Evolutionary conservation across 2,113 vertebrate species (phyloP).

Genomic region (Anolis carolinensis): DNA sequence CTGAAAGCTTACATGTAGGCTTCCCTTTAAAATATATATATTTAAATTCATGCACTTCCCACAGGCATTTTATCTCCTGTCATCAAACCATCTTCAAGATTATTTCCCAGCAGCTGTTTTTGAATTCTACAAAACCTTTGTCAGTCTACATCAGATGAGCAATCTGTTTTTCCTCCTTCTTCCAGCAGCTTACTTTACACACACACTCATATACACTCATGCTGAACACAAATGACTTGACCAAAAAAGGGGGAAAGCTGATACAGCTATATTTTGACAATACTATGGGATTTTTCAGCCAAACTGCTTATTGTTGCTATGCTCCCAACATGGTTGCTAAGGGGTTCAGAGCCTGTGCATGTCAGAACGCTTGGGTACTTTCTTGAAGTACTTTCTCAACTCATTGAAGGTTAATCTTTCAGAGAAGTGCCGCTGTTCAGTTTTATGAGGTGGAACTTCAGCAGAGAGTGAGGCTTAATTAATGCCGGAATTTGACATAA

Average conservation of each 20-base stretch:
- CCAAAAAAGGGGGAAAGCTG: not conserved
- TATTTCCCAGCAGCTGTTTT: constrained; percentile 8
- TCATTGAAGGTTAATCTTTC: not conserved
- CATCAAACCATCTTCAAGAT: constrained; percentile 9
- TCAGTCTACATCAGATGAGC: not conserved
- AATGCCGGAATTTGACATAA: not conserved
- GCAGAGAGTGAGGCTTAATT: not conserved
- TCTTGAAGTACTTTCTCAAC: not conserved
- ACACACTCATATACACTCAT: too few relatives aligned
- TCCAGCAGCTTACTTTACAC: not conserved
- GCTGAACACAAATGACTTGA: not conserved
- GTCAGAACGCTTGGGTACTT: not conserved
- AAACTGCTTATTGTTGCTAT: constrained; percentile 15
- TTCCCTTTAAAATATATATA: not conserved
- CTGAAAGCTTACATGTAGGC: not conserved
- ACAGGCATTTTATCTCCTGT: constrained; percentile 7
- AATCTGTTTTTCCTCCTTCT: not conserved
- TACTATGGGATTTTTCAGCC: not conserved
- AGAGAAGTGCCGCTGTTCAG: not conserved
- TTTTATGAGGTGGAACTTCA: not conserved
- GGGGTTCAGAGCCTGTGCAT: not conserved
- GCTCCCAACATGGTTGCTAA: constrained; percentile 44
- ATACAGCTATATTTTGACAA: constrained; percentile 16
- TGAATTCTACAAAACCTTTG: constrained; percentile 3
- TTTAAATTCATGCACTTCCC: constrained; percentile 8